Evolutionary conservation across 2,797 vertebrate genomes (phyloP).

Genomic region (Benthosema pterotum): DNA sequence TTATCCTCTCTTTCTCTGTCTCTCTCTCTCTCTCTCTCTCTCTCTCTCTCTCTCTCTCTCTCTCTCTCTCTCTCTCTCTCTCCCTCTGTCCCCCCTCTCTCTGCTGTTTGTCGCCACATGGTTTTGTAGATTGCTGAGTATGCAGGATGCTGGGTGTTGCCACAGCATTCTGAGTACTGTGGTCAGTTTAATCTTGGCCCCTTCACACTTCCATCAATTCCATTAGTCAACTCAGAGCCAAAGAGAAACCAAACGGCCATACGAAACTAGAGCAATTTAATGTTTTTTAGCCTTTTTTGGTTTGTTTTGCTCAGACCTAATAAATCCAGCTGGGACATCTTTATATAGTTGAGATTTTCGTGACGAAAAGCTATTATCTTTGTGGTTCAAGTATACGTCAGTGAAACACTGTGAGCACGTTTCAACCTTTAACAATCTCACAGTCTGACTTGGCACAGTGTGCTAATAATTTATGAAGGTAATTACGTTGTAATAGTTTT

Average conservation of each 20-base stretch:
- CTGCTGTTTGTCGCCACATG: conserved; percentile 39
- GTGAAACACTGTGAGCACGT: too few relatives aligned
- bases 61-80: background rate
- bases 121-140: conserved; percentile 60
- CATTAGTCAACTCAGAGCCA: conserved; percentile 11
- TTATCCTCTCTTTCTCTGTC: background rate
- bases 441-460: background rate
- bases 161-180: conserved; percentile 19
- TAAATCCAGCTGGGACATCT: background rate
- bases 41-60: background rate
- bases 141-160: conserved; percentile 46
- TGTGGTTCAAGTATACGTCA: too few relatives aligned
- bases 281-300: background rate
- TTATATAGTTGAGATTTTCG: conserved; percentile 5
- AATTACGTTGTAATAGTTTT: background rate
- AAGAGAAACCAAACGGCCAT: conserved; percentile 21
- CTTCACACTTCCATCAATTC: conserved; percentile 8
- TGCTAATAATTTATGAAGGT: background rate
- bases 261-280: background rate
- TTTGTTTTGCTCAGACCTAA: conserved; percentile 1
- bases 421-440: too few relatives aligned
- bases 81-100: conserved; percentile 12
- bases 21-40: background rate
- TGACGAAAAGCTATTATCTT: background rate
- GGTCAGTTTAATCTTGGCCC: conserved; percentile 17